These are phyloP conservation scores for Sander vitreus DNA, from an alignment of 2,113 vertebrate genomes.

Conservation along the genomic window DNA sequence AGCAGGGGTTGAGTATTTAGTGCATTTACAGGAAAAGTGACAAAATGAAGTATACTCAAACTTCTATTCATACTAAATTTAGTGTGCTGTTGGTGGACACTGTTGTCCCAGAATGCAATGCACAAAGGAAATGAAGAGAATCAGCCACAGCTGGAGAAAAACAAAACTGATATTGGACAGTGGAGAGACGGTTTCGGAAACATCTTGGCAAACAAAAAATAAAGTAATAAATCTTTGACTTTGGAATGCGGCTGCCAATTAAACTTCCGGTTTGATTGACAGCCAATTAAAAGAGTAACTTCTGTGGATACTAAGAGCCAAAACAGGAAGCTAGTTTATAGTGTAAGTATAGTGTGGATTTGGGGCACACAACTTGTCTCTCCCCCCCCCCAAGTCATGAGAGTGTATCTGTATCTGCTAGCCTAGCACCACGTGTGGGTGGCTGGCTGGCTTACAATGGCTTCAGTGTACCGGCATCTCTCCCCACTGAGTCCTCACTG, in stretches of 20 bases:
- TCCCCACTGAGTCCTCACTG: conserved; percentile 70
- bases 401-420: conserved; percentile 48
- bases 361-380: conserved; percentile 22
- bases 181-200: not conserved
- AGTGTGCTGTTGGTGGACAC: not conserved
- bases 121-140: not conserved
- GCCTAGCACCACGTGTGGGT: conserved; percentile 69
- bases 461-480: conserved; percentile 71
- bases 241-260: not conserved
- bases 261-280: not conserved
- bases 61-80: not conserved
- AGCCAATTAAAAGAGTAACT: not conserved
- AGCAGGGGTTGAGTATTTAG: not conserved
- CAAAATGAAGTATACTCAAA: not conserved
- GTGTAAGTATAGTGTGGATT: not conserved
- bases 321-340: not conserved
- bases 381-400: conserved; percentile 23
- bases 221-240: not conserved
- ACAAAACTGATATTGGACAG: not conserved
- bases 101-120: not conserved
- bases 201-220: not conserved
- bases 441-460: conserved; percentile 74
- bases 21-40: not conserved
- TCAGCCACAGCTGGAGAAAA: not conserved
- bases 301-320: not conserved